Evolutionary conservation across 2,888 invertebrate species (phyloP).

Genomic region (Volucella inflata): DNA sequence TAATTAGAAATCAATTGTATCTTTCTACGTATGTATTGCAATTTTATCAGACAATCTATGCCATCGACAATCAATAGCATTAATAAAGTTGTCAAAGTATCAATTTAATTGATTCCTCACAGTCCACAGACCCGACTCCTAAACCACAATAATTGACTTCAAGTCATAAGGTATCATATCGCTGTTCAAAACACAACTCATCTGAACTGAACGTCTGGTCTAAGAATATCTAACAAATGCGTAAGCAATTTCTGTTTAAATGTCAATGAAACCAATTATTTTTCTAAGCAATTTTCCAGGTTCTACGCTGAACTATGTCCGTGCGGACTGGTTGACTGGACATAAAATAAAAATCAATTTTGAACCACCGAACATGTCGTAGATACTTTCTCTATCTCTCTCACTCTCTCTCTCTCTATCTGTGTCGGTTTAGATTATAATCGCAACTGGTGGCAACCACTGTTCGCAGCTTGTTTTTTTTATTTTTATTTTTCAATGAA

Average conservation of each 20-base stretch:
- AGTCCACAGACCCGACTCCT: conserved; percentile 49
- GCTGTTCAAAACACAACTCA: conserved; percentile 10
- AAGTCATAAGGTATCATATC: conserved; percentile 64
- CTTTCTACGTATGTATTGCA: neutral
- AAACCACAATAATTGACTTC: conserved; percentile 71
- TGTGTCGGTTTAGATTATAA: neutral
- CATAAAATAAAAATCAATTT: conserved; percentile 50
- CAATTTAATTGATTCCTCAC: conserved; percentile 71
- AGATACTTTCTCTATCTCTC: conserved; percentile 37
- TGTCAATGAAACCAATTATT: conserved; percentile 73
- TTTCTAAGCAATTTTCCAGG: conserved; percentile 53
- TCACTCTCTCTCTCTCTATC: neutral
- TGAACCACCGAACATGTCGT: conserved; percentile 31
- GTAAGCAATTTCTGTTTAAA: conserved; percentile 63
- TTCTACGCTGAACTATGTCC: conserved; percentile 10
- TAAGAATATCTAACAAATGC: conserved; percentile 45
- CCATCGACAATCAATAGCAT: conserved; percentile 37
- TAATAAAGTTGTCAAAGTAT: conserved; percentile 74
- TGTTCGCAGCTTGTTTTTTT: conserved; percentile 15
- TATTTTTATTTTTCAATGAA: conserved; percentile 8
- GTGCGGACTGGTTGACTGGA: neutral
- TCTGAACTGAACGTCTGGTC: too few species aligned
- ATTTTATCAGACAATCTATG: neutral
- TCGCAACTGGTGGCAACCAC: neutral
- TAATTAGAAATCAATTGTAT: conserved; percentile 2